Conservation (phyloP, 2,888 invertebrate genomes). For the Epistrophe eligans region DNA sequence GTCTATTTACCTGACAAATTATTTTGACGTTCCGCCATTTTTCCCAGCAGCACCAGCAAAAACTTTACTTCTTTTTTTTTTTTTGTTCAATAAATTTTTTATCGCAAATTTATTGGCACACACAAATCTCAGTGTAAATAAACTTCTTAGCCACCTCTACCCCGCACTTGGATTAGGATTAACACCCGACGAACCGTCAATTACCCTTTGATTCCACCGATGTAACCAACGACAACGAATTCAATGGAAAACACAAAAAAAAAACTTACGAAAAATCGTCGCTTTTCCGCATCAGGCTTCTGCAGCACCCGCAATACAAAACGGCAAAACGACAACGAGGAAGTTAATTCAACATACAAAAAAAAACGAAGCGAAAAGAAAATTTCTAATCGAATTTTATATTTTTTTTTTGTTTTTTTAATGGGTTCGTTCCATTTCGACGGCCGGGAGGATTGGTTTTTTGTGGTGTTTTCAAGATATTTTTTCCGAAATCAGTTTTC, state of each 20-base stretch:
- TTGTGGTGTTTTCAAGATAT: constrained; percentile 50
- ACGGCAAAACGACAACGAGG: constrained; percentile 25
- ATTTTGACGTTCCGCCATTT: constrained; percentile 83
- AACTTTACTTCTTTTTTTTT: constrained; percentile 24
- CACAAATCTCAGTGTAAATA: constrained; percentile 69
- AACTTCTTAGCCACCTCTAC: constrained; percentile 33
- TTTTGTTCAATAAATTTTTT: constrained; percentile 2
- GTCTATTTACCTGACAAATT: constrained; percentile 79
- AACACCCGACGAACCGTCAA: not conserved
- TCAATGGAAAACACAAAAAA: constrained; percentile 61
- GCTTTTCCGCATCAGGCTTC: constrained; percentile 32
- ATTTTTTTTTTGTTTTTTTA: constrained; percentile 42
- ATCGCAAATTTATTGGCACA: constrained; percentile 57
- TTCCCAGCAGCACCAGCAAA: constrained; percentile 49
- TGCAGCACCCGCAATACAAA: constrained; percentile 36
- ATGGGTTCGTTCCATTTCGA: constrained; percentile 73
- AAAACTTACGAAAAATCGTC: constrained; percentile 39
- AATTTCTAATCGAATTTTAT: constrained; percentile 62
- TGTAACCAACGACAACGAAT: constrained; percentile 70
- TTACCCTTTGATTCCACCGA: not conserved
- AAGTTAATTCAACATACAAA: constrained; percentile 24
- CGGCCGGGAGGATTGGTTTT: constrained; percentile 61
- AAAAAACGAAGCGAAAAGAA: constrained; percentile 38
- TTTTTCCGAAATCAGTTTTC: constrained; percentile 32
- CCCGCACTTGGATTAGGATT: constrained; percentile 27